Evolutionary conservation across 1,140 invertebrate species (phyloP).

Genomic region (Ceratoteleas bidentatus): DNA sequence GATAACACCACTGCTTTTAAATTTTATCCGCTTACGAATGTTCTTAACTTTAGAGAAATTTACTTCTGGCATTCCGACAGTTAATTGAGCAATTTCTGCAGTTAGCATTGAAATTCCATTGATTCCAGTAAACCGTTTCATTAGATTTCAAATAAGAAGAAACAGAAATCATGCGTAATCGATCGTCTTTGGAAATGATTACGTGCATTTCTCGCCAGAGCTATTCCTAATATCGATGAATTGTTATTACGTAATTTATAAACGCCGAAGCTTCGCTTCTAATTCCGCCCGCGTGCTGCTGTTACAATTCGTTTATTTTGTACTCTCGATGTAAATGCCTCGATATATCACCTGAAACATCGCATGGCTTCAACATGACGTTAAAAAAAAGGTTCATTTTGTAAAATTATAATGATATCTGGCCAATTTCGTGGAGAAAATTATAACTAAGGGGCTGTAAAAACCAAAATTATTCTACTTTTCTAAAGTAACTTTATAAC

Average conservation of each 20-base stretch:
- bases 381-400: too few relatives aligned
- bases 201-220: neutral
- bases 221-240: constrained; percentile 12
- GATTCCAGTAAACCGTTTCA: constrained; percentile 48
- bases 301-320: neutral
- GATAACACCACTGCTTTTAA: neutral
- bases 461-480: too few relatives aligned
- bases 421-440: too few relatives aligned
- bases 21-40: constrained; percentile 17
- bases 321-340: too few relatives aligned
- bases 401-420: too few relatives aligned
- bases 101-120: constrained; percentile 43
- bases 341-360: too few relatives aligned
- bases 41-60: constrained; percentile 44
- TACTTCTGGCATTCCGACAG: constrained; percentile 47
- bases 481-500: too few relatives aligned
- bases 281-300: too few relatives aligned
- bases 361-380: too few relatives aligned
- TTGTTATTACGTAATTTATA: neutral
- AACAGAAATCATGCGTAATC: constrained; percentile 47
- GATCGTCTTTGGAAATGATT: constrained; percentile 31
- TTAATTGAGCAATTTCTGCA: constrained; percentile 57
- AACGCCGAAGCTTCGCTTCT: too few relatives aligned
- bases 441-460: too few relatives aligned
- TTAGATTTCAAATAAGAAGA: constrained; percentile 52